phyloP scores from a whole-genome alignment of 1,140 invertebrate genomes.

The Formica selysi region DNA sequence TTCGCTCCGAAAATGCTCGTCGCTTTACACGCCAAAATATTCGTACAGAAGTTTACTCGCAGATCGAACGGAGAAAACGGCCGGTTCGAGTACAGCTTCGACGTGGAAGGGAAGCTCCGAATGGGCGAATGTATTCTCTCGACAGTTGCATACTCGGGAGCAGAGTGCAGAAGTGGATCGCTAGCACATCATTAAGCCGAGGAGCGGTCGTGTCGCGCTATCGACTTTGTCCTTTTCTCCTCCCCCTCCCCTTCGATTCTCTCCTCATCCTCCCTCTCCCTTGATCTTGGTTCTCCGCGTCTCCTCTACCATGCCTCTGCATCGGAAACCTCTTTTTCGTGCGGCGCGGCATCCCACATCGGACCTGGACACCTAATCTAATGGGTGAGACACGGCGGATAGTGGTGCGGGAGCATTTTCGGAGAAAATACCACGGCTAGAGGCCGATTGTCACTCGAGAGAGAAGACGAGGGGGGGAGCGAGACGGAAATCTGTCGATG shows the following conservation, averaged over 20 bases:
- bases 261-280: slow-evolving; percentile 32
- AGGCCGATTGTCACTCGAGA: slow-evolving; percentile 68
- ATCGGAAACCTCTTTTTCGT: slow-evolving; percentile 75
- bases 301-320: slow-evolving; percentile 54
- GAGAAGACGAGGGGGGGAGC: slow-evolving; percentile 37
- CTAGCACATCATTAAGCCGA: slow-evolving; percentile 83
- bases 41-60: not conserved
- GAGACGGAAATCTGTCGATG: slow-evolving; percentile 58
- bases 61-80: slow-evolving; percentile 33
- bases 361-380: slow-evolving; percentile 81
- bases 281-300: slow-evolving; percentile 28
- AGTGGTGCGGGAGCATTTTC: slow-evolving; percentile 78
- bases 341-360: slow-evolving; percentile 72
- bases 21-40: not conserved
- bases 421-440: slow-evolving; percentile 74
- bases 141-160: slow-evolving; percentile 61
- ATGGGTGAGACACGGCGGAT: slow-evolving; percentile 79
- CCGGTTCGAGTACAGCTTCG: slow-evolving; percentile 69
- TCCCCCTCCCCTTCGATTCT: slow-evolving; percentile 50
- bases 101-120: slow-evolving; percentile 48
- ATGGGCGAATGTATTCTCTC: slow-evolving; percentile 66
- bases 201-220: slow-evolving; percentile 80
- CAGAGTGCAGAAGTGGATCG: slow-evolving; percentile 74
- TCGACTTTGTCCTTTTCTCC: slow-evolving; percentile 75
- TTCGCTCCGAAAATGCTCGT: not conserved